Conservation (phyloP, 2,888 invertebrate genomes). For the Clusia tigrina region DNA sequence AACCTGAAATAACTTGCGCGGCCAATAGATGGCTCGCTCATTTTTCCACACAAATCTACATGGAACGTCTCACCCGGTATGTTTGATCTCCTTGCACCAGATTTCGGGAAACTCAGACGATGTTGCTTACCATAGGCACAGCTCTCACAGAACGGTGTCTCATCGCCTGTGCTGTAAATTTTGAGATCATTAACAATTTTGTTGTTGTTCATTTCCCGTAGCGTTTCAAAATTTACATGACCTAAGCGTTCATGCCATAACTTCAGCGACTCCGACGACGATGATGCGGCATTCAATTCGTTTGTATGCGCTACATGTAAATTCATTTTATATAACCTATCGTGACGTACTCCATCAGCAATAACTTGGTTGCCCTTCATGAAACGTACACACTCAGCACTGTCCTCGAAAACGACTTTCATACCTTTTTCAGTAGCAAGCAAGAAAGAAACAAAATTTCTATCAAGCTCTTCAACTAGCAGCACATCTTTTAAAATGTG, state of each 20-base stretch:
- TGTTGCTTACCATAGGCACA: slow-evolving; percentile 26
- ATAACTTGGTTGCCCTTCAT: slow-evolving; percentile 25
- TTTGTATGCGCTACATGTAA: slow-evolving; percentile 11
- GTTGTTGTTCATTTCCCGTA: slow-evolving; percentile 17
- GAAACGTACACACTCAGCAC: slow-evolving; percentile 28
- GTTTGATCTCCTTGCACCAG: slow-evolving; percentile 7
- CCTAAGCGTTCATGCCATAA: slow-evolving; percentile 41
- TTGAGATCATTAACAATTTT: slow-evolving; percentile 6
- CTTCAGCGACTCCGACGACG: slow-evolving; percentile 22
- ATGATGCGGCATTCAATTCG: slow-evolving; percentile 20
- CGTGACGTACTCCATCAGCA: slow-evolving; percentile 32
- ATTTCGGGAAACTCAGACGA: slow-evolving; percentile 21
- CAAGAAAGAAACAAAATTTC: slow-evolving; percentile 26
- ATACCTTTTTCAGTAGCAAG: slow-evolving; percentile 29
- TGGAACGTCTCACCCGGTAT: slow-evolving; percentile 26
- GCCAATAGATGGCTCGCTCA: slow-evolving; percentile 27
- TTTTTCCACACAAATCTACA: slow-evolving; percentile 31
- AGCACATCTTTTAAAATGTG: neutral
- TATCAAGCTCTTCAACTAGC: slow-evolving; percentile 12
- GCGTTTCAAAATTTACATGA: slow-evolving; percentile 34
- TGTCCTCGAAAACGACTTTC: slow-evolving; percentile 33
- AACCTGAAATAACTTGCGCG: slow-evolving; percentile 32
- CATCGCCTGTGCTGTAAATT: slow-evolving; percentile 1
- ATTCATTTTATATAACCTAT: slow-evolving; percentile 31
- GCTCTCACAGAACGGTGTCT: slow-evolving; percentile 22